Evolutionary conservation across 2,888 invertebrate genomes (phyloP).

Genomic region (Tillus elongatus): DNA sequence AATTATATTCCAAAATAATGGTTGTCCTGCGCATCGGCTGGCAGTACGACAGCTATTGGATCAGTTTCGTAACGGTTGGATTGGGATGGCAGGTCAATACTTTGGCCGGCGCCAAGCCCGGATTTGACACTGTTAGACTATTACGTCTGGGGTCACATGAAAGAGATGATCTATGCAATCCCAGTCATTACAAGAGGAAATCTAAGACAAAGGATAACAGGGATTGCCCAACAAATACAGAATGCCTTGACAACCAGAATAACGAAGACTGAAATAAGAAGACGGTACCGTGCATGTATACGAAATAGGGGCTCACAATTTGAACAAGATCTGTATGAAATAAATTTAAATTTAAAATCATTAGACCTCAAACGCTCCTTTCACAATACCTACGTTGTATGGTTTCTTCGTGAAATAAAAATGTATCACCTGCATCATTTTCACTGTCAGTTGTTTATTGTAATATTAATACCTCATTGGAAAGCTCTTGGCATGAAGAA

Average conservation of each 20-base stretch:
- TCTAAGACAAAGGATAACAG: slow-evolving; percentile 1
- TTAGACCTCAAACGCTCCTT: too few species aligned
- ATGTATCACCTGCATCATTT: too few species aligned
- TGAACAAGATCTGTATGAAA: slow-evolving; percentile 1
- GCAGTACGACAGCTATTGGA: neutral
- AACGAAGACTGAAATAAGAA: slow-evolving; percentile 2
- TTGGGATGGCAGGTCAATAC: neutral
- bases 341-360: neutral
- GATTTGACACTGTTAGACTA: neutral
- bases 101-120: slow-evolving; percentile 1
- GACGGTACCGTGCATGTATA: slow-evolving; percentile 2
- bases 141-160: slow-evolving; percentile 1
- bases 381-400: too few species aligned
- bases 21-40: neutral
- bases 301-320: neutral
- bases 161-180: slow-evolving; percentile 1
- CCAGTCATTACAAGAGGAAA: slow-evolving; percentile 1
- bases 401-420: too few species aligned
- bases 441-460: too few species aligned
- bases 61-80: slow-evolving; percentile 1
- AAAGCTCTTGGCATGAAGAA: too few species aligned
- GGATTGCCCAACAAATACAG: neutral
- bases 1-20: neutral
- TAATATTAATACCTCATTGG: too few species aligned
- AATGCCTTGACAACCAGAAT: neutral